Conservation (phyloP, 2,113 vertebrate genomes). For the Coracopsis vasa region DNA sequence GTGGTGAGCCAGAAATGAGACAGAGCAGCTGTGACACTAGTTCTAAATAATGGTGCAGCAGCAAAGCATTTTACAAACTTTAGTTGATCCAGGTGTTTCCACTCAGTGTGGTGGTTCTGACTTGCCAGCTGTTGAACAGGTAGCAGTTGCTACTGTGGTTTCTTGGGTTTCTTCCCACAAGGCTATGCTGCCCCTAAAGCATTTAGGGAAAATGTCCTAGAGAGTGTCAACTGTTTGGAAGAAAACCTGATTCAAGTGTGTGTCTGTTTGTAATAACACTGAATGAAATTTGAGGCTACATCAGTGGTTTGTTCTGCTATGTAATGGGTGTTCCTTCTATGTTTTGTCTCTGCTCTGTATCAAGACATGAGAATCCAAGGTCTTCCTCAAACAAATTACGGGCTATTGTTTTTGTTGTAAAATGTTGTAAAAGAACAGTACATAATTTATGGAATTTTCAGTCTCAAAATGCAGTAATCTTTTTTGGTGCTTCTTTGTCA, state of each 20-base stretch:
- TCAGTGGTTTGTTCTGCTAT: neutral
- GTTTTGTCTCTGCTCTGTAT: neutral
- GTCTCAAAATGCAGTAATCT: neutral
- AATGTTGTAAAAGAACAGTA: neutral
- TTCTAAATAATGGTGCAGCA: neutral
- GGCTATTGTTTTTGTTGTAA: neutral
- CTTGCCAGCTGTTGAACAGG: neutral
- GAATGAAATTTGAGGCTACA: neutral
- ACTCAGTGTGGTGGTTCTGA: neutral
- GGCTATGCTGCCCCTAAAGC: neutral
- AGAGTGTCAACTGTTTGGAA: neutral
- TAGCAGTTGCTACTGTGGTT: neutral
- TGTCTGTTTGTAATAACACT: neutral
- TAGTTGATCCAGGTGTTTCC: neutral
- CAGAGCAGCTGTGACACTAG: neutral
- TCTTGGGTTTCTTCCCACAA: neutral
- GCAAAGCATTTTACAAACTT: neutral
- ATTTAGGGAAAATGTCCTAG: neutral
- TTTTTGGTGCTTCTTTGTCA: slow-evolving; percentile 43
- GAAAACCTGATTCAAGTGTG: neutral
- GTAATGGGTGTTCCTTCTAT: neutral
- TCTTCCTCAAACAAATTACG: neutral
- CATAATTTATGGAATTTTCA: neutral
- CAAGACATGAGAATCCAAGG: neutral
- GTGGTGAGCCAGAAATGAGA: neutral